These are phyloP conservation scores for Tachycineta bicolor DNA, from an alignment of 2,113 vertebrate species.

Conservation along the genomic window DNA sequence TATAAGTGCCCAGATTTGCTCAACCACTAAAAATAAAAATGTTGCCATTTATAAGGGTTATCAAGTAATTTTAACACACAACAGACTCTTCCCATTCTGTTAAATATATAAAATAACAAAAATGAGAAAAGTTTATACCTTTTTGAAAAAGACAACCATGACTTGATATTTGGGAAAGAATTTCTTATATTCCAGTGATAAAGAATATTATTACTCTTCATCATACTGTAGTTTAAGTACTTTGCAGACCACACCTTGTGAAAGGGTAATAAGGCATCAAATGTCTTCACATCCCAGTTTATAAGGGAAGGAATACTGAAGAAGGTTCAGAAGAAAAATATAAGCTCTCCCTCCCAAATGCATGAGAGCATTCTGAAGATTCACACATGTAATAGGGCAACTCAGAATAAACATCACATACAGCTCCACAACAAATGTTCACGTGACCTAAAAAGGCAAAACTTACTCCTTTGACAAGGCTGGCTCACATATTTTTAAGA, in stretches of 20 bases:
- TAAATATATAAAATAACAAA: not conserved
- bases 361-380: not conserved
- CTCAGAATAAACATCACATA: not conserved
- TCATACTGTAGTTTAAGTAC: not conserved
- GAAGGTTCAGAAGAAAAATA: not conserved
- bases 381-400: not conserved
- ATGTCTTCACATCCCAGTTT: not conserved
- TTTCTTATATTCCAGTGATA: not conserved
- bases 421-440: not conserved
- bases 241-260: not conserved
- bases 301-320: not conserved
- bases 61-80: not conserved
- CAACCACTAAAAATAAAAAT: constrained; percentile 38
- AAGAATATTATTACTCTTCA: not conserved
- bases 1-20: not conserved
- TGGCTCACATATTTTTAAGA: not conserved
- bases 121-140: not conserved
- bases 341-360: not conserved
- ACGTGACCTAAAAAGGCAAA: not conserved
- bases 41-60: not conserved
- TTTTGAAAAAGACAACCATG: not conserved
- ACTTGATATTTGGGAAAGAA: not conserved
- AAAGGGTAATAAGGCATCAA: not conserved
- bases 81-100: not conserved
- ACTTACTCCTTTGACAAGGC: not conserved